Evolutionary conservation across 2,113 vertebrate species (phyloP).

Genomic region (Lepus europaeus): DNA sequence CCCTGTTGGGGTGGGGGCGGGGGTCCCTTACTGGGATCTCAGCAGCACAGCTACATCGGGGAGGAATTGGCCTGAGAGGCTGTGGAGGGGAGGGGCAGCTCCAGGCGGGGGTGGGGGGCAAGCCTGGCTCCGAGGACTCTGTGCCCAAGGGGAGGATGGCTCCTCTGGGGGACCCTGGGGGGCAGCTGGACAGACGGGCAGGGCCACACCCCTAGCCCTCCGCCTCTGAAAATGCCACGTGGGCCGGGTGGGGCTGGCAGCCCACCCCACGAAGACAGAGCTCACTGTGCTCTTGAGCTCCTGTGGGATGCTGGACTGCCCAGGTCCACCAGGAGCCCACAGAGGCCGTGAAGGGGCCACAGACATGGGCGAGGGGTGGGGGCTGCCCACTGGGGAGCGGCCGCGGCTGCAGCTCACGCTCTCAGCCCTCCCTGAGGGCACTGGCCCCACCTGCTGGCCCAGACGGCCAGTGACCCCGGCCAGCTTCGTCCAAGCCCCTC

Average conservation of each 20-base stretch:
- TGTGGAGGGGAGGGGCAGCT: too few relatives aligned
- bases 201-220: background rate
- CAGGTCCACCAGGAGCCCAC: background rate
- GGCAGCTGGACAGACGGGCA: accelerated
- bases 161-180: background rate
- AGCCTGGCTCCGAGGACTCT: accelerated
- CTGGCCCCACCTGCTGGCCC: background rate
- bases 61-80: background rate
- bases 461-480: background rate
- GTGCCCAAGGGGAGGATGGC: accelerated
- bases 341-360: background rate
- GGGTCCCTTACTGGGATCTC: background rate
- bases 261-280: background rate
- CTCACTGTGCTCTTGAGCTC: background rate
- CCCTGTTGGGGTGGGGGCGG: background rate
- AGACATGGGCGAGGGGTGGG: background rate
- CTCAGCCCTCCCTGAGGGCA: background rate
- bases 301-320: background rate
- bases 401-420: background rate
- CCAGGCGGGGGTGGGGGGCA: background rate
- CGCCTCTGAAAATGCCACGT: background rate
- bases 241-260: background rate
- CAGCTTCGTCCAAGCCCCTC: too few relatives aligned
- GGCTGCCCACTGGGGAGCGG: background rate
- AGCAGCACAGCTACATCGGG: background rate